phyloP scores from a whole-genome alignment of 2,888 invertebrate species.

The Leucania comma region DNA sequence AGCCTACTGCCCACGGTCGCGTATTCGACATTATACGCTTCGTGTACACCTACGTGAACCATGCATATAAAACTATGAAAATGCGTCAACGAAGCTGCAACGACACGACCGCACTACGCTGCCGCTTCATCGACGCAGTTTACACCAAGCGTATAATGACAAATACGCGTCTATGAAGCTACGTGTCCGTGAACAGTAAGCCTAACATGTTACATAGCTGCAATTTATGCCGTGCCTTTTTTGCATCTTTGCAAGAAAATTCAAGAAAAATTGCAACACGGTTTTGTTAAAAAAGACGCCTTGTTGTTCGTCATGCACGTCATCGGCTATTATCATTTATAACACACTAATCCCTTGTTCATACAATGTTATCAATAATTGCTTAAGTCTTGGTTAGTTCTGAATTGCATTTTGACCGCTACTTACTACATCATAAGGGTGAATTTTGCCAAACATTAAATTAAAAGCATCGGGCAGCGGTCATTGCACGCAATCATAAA shows the following conservation, averaged over 20 bases:
- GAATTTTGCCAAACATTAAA: neutral
- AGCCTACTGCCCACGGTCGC: too few species aligned
- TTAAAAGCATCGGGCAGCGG: neutral
- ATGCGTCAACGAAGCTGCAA: too few species aligned
- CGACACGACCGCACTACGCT: too few species aligned
- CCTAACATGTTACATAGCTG: too few species aligned
- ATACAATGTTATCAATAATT: neutral
- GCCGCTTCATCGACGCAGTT: too few species aligned
- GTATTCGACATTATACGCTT: too few species aligned
- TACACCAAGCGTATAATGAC: too few species aligned
- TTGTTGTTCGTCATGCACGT: neutral
- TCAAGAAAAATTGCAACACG: neutral
- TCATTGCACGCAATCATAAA: slow-evolving; percentile 18
- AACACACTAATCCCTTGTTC: slow-evolving; percentile 16
- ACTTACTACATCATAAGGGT: neutral
- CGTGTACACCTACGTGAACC: too few species aligned
- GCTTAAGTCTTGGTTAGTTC: neutral
- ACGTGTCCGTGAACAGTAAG: too few species aligned
- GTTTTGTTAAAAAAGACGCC: neutral
- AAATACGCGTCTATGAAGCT: too few species aligned
- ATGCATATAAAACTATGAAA: too few species aligned
- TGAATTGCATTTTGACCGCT: neutral
- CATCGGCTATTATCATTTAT: slow-evolving; percentile 19
- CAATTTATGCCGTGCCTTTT: neutral
- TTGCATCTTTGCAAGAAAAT: neutral